These are phyloP conservation scores for Leptobrachium leishanense DNA, from an alignment of 2,113 vertebrate genomes.

Conservation along the genomic window DNA sequence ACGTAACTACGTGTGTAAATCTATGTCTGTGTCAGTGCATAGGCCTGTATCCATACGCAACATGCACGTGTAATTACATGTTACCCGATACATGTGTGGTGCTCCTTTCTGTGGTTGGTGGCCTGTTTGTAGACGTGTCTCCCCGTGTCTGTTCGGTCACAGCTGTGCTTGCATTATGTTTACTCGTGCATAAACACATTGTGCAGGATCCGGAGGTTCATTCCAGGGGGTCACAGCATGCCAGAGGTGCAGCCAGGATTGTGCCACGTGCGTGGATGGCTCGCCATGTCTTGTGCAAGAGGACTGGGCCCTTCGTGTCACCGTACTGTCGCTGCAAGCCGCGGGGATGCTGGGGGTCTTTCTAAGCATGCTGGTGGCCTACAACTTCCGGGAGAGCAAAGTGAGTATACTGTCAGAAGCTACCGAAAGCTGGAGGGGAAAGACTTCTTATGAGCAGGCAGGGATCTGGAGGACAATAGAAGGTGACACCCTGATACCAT, in stretches of 20 bases:
- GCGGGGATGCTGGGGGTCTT: slow-evolving; percentile 87
- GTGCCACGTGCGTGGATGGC: slow-evolving; percentile 74
- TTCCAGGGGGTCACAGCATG: slow-evolving; percentile 68
- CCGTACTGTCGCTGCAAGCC: slow-evolving; percentile 77
- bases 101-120: neutral
- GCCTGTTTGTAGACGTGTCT: neutral
- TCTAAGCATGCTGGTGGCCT: slow-evolving; percentile 86
- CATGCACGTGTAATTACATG: neutral
- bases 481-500: too few relatives aligned
- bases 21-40: slow-evolving; percentile 20
- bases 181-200: neutral
- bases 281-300: slow-evolving; percentile 81
- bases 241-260: slow-evolving; percentile 80
- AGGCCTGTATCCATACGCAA: neutral
- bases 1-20: slow-evolving; percentile 30
- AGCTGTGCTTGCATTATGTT: neutral
- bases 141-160: neutral
- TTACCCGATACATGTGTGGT: neutral
- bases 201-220: slow-evolving; percentile 18
- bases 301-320: slow-evolving; percentile 69
- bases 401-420: slow-evolving; percentile 59
- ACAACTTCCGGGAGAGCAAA: slow-evolving; percentile 79
- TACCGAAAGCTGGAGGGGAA: too few relatives aligned
- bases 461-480: too few relatives aligned
- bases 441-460: too few relatives aligned